phyloP scores from a whole-genome alignment of 1,140 invertebrate species.

The Drosophila parabipectinata region DNA sequence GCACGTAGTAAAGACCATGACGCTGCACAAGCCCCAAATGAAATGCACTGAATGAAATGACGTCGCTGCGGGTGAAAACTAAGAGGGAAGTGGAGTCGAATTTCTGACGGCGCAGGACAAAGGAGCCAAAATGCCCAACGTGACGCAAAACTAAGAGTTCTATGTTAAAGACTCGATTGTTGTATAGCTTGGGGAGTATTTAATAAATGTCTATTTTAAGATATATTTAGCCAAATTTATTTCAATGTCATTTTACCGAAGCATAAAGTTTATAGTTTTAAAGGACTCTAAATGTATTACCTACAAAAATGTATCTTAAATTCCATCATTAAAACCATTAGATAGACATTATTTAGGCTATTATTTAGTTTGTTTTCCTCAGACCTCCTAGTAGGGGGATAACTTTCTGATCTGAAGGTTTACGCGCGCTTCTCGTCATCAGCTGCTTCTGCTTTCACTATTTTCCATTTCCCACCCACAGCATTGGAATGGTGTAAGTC shows the following conservation, averaged over 20 bases:
- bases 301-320: too few relatives aligned
- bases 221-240: too few relatives aligned
- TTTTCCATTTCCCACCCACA: constrained; percentile 8
- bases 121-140: constrained; percentile 10
- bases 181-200: neutral
- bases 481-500: constrained; percentile 24
- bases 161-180: constrained; percentile 1
- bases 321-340: too few relatives aligned
- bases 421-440: constrained; percentile 66
- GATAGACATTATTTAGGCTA: too few relatives aligned
- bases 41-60: constrained; percentile 72
- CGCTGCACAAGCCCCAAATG: constrained; percentile 50
- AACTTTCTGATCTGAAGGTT: constrained; percentile 37
- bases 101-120: neutral
- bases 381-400: constrained; percentile 4
- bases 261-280: too few relatives aligned
- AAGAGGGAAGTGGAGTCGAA: constrained; percentile 6
- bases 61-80: constrained; percentile 40
- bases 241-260: too few relatives aligned
- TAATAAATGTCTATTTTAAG: neutral
- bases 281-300: too few relatives aligned
- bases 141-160: constrained; percentile 27
- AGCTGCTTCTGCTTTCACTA: constrained; percentile 42
- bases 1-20: constrained; percentile 70
- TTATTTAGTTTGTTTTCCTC: neutral